Evolutionary conservation across 2,888 invertebrate genomes (phyloP).

Genomic region (Drosophila peninsularis): DNA sequence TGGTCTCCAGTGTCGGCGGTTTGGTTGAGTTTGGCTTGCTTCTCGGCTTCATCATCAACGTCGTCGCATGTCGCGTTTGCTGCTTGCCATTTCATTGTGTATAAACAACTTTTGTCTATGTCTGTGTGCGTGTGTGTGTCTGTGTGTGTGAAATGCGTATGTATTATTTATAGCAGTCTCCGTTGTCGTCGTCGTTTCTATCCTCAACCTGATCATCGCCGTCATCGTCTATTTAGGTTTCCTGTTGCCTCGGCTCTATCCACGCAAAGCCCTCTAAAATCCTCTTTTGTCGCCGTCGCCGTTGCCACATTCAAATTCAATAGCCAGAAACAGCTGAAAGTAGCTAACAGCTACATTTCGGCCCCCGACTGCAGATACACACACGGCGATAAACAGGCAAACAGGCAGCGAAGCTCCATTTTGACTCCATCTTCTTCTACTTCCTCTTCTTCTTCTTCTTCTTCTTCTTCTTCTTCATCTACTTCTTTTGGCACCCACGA

Average conservation of each 20-base stretch:
- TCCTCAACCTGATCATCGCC: slow-evolving; percentile 31
- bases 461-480: not conserved
- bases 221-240: slow-evolving; percentile 32
- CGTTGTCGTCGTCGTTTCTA: slow-evolving; percentile 4
- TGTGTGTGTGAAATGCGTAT: slow-evolving; percentile 19
- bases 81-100: slow-evolving; percentile 53
- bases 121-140: slow-evolving; percentile 14
- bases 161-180: slow-evolving; percentile 44
- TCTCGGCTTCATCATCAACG: slow-evolving; percentile 36
- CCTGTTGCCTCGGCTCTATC: slow-evolving; percentile 13
- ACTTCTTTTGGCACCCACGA: not conserved
- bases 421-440: not conserved
- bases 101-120: slow-evolving; percentile 30
- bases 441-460: not conserved
- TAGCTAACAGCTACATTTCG: slow-evolving; percentile 53
- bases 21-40: slow-evolving; percentile 54
- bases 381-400: slow-evolving; percentile 19
- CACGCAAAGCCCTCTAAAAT: slow-evolving; percentile 25
- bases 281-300: slow-evolving; percentile 26
- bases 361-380: slow-evolving; percentile 19
- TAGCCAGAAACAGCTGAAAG: slow-evolving; percentile 48
- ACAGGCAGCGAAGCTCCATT: not conserved
- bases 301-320: slow-evolving; percentile 65
- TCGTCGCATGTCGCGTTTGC: slow-evolving; percentile 48
- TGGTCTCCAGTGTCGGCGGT: slow-evolving; percentile 72